Conservation (phyloP, 2,888 invertebrate species). For the Cotesia congregata region DNA sequence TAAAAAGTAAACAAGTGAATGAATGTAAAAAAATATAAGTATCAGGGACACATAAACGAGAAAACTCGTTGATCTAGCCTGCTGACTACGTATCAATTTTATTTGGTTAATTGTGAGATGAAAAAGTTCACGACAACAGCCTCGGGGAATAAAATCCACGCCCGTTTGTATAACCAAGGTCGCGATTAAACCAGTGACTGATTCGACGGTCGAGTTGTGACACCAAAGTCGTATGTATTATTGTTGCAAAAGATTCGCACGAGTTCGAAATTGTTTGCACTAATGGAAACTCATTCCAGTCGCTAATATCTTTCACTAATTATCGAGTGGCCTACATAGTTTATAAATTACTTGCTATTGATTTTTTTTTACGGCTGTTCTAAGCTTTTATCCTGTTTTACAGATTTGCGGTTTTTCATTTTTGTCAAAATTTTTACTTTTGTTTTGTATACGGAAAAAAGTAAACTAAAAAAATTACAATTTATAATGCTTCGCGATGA, state of each 20-base stretch:
- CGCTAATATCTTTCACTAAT: constrained; percentile 17
- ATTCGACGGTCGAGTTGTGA: constrained; percentile 42
- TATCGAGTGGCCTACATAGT: constrained; percentile 10
- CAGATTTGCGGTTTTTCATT: background rate
- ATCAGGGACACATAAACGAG: constrained; percentile 27
- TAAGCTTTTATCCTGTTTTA: background rate
- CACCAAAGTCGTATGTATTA: constrained; percentile 20
- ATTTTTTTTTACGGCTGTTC: background rate
- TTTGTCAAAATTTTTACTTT: background rate
- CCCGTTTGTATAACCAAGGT: constrained; percentile 34
- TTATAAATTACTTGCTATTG: background rate
- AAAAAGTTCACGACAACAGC: constrained; percentile 29
- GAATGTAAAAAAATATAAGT: background rate
- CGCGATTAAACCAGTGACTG: constrained; percentile 26
- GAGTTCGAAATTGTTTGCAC: constrained; percentile 27
- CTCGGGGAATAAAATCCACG: constrained; percentile 25
- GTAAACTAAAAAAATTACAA: too few species aligned
- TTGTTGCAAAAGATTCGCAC: constrained; percentile 37
- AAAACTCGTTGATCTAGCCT: constrained; percentile 22
- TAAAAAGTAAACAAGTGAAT: background rate
- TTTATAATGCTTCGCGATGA: too few species aligned
- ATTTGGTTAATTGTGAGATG: background rate
- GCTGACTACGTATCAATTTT: constrained; percentile 10
- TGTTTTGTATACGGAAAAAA: background rate
- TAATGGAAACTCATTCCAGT: constrained; percentile 20